Percentiles rank a stretch among this genome's conserved stretches.
These are phyloP conservation scores for Tonatia bakeri DNA, from an alignment of 2,113 vertebrate species.

Conservation along the genomic window DNA sequence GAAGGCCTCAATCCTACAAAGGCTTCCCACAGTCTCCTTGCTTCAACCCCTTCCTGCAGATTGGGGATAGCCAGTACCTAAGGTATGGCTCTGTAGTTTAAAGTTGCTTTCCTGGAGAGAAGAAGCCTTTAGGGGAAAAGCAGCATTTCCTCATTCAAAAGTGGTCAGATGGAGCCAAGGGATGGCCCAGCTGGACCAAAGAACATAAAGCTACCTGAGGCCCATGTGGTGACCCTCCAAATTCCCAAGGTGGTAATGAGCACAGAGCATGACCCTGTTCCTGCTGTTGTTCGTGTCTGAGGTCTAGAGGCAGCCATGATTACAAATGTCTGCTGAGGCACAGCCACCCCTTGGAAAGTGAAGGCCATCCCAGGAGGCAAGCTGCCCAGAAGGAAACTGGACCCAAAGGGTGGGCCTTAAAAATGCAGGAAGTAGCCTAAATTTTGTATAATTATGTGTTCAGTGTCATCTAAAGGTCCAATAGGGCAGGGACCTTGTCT, in stretches of 20 bases:
- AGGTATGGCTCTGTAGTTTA: neutral
- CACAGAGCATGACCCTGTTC: rapidly evolving
- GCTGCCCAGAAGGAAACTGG: neutral
- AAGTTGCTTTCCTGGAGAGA: too few relatives aligned
- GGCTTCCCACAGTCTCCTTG: neutral
- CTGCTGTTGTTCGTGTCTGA: neutral
- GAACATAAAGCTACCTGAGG: neutral
- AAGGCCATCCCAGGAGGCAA: neutral
- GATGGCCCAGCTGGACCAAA: neutral
- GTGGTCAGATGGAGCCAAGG: neutral
- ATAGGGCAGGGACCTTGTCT: neutral
- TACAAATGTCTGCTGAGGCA: neutral
- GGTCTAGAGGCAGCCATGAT: too few relatives aligned
- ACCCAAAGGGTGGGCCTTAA: too few relatives aligned
- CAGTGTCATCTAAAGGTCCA: neutral
- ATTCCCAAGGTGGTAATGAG: too few relatives aligned
- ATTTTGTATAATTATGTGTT: neutral
- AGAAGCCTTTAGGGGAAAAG: neutral
- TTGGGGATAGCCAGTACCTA: neutral
- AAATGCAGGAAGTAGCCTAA: neutral
- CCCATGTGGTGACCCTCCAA: too few relatives aligned
- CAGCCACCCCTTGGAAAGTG: neutral
- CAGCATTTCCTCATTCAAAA: too few relatives aligned
- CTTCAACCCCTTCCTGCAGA: neutral
- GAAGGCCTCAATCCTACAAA: neutral